Evolutionary conservation across 92 coral and sea anemone species (phyloP).

Genomic region (Epizoanthus scotinus): DNA sequence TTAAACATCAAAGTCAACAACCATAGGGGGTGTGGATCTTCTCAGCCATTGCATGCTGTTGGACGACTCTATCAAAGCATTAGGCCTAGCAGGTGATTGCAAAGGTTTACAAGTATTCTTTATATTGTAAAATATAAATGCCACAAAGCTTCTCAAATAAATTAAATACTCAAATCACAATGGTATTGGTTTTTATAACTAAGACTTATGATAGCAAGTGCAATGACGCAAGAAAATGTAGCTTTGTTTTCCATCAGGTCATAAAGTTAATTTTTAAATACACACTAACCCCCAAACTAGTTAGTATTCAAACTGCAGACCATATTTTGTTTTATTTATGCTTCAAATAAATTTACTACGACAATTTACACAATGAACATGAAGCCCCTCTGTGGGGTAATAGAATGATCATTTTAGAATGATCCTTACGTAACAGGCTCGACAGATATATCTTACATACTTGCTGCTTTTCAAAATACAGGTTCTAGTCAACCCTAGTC

Average conservation of each 20-base stretch:
- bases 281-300: too few species aligned
- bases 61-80: neutral
- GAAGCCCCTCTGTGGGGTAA: too few species aligned
- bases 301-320: constrained; percentile 3
- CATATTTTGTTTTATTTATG: constrained; percentile 31
- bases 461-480: constrained; percentile 3
- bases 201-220: too few species aligned
- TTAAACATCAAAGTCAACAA: neutral
- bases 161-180: too few species aligned
- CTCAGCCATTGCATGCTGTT: neutral
- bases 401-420: too few species aligned
- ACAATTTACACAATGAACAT: constrained; percentile 13
- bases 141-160: too few species aligned
- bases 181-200: too few species aligned
- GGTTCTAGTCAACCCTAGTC: neutral
- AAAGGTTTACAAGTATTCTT: neutral
- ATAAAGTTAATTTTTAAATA: too few species aligned
- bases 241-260: too few species aligned
- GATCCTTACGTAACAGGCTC: too few species aligned
- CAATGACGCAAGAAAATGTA: too few species aligned
- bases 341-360: neutral
- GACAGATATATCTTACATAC: neutral
- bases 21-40: neutral
- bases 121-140: neutral
- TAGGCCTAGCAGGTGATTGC: neutral